Evolutionary conservation across 2,113 vertebrate species (phyloP).

Genomic region (human): DNA sequence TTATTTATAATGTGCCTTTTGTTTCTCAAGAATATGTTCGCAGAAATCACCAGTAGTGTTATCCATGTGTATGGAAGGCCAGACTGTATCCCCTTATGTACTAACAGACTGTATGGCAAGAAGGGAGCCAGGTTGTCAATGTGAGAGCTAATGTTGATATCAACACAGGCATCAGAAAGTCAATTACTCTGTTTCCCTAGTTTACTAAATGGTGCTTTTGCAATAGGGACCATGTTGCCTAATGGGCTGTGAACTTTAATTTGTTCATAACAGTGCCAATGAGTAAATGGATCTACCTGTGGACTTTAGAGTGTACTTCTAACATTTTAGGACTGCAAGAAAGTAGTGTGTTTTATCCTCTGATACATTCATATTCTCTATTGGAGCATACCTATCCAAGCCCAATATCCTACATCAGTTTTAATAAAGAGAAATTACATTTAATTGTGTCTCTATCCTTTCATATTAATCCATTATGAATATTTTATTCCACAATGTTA

Average conservation of each 20-base stretch:
- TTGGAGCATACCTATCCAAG: not conserved
- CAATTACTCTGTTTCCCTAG: not conserved
- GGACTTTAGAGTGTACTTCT: not conserved
- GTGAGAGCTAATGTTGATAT: not conserved
- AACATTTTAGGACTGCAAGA: not conserved
- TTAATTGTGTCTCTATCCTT: slow-evolving; percentile 60
- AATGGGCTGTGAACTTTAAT: slow-evolving; percentile 6
- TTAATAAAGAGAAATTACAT: slow-evolving; percentile 65
- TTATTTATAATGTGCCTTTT: not conserved
- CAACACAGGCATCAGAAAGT: not conserved
- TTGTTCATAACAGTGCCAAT: not conserved
- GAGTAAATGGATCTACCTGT: slow-evolving; percentile 23
- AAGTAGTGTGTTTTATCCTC: not conserved
- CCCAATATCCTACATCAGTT: slow-evolving; percentile 39
- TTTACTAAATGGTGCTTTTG: slow-evolving; percentile 25
- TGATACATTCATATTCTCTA: slow-evolving; percentile 29
- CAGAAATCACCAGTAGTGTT: not conserved
- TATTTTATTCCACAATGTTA: slow-evolving; percentile 66
- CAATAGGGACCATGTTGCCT: not conserved
- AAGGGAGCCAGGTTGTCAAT: not conserved
- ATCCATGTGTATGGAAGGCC: not conserved
- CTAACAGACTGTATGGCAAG: not conserved
- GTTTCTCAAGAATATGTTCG: not conserved
- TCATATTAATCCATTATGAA: slow-evolving; percentile 61
- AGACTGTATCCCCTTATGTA: not conserved